Base-by-base conservation (phyloP, 2,888 invertebrate species). In the Calameuta idolon region DNA sequence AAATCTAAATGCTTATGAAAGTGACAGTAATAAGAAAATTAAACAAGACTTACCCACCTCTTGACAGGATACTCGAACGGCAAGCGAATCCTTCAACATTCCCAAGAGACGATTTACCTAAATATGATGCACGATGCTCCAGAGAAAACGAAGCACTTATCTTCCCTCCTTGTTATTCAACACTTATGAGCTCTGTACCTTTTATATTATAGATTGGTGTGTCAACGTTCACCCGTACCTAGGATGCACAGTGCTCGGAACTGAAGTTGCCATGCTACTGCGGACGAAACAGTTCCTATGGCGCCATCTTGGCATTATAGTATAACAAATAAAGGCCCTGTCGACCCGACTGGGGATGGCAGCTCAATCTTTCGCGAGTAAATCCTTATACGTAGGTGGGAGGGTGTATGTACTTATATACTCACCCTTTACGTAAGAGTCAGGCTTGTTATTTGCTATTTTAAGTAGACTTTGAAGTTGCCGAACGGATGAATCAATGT, bases 41-140 rank as follows among this genome's bases (percentile, higher is more conserved):
- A 75, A 80, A 81, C 79, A 81, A 92, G 93, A 95, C 94, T 94
- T 94, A 95, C 95, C 94, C 93, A 95, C 95, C 95, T 95, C 95
- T 95, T 95, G 94, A 94, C 94, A 95, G 93, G 94, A 94, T 92
- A 94, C 95, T 92, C 93, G 93, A 90, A 93, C 93, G 90, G 95
- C 92, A 91, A 94, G 92, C 92, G 93, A 93, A 92, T 93, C 93
- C 89, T 92, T 93, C 93, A 94, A 93, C 92, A 92, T 92, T 90
- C 90, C 91, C 90, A 88, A 85, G 71, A 40, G 73, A 69, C 76
- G 73, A 79, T 73, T 76, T 68, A 76, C 40, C 76, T 79, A 73
- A 76, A 73, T 69, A 31, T 34, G 31, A 34, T 30, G 35, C 34
- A 34, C 33, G n/a, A 74, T 34, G 30, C 2, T 71, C 30, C 12